Percentiles rank a stretch among this genome's conserved stretches.
Conservation (phyloP, 2,888 invertebrate genomes). For the Agrotis puta region DNA sequence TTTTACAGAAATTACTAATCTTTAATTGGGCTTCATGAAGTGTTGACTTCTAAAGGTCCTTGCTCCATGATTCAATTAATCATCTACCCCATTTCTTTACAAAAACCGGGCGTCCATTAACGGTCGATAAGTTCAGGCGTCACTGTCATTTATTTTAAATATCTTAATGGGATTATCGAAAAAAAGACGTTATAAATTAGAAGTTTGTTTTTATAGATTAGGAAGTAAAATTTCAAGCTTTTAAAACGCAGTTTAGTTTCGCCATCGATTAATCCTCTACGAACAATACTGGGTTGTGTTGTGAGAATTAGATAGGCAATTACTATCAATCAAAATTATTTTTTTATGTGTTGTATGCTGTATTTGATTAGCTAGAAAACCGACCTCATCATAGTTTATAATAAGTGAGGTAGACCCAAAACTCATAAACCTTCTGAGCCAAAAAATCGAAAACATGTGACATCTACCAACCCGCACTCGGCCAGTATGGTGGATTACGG, state of each 20-base stretch:
- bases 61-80: constrained; percentile 3
- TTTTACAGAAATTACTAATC: constrained; percentile 1
- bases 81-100: constrained; percentile 5
- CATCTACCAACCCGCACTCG: too few species aligned
- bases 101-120: constrained; percentile 28
- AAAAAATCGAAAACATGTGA: too few species aligned
- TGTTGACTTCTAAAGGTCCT: not conserved
- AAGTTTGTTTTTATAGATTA: not conserved
- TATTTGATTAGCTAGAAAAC: not conserved
- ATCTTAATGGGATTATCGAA: constrained; percentile 19
- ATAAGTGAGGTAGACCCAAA: not conserved
- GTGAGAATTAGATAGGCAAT: not conserved
- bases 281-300: too few species aligned
- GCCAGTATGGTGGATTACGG: too few species aligned
- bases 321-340: too few species aligned
- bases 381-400: not conserved
- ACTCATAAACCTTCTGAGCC: too few species aligned
- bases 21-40: not conserved
- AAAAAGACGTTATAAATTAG: not conserved
- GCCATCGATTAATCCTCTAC: not conserved
- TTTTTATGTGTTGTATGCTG: too few species aligned
- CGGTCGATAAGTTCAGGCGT: constrained; percentile 8
- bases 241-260: not conserved
- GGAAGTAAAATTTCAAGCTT: too few species aligned
- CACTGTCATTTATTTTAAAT: constrained; percentile 27